These are phyloP conservation scores for Cardinalis cardinalis DNA, from an alignment of 2,113 vertebrate genomes.

Conservation along the genomic window DNA sequence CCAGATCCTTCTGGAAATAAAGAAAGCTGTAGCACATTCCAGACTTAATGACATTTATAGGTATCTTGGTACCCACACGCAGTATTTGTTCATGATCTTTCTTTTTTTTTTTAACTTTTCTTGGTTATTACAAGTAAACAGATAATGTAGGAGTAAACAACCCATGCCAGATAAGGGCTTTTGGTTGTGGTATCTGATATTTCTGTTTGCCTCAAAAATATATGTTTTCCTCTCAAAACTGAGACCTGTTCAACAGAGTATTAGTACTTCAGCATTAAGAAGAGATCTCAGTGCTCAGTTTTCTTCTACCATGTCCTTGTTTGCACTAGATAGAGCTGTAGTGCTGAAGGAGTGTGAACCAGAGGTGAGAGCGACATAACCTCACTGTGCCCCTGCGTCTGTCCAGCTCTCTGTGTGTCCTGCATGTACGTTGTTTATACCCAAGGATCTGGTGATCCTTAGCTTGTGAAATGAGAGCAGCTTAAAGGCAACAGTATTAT, in stretches of 20 bases:
- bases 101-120: neutral
- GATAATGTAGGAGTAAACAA: neutral
- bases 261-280: neutral
- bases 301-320: neutral
- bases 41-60: neutral
- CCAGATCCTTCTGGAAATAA: neutral
- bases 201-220: neutral
- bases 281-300: neutral
- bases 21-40: neutral
- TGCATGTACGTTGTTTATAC: accelerated
- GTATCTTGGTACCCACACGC: neutral
- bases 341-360: neutral
- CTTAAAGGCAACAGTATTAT: neutral
- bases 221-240: neutral
- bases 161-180: neutral
- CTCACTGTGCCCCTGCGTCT: neutral
- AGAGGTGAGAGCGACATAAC: neutral
- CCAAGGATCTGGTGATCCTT: neutral
- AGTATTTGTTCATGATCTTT: neutral
- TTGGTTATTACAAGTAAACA: neutral
- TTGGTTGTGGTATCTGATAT: neutral
- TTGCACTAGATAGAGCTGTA: neutral
- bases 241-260: neutral
- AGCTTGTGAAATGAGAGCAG: neutral
- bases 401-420: neutral